These are phyloP conservation scores for Patella vulgata DNA, from an alignment of 1,140 invertebrate genomes.

Conservation along the genomic window DNA sequence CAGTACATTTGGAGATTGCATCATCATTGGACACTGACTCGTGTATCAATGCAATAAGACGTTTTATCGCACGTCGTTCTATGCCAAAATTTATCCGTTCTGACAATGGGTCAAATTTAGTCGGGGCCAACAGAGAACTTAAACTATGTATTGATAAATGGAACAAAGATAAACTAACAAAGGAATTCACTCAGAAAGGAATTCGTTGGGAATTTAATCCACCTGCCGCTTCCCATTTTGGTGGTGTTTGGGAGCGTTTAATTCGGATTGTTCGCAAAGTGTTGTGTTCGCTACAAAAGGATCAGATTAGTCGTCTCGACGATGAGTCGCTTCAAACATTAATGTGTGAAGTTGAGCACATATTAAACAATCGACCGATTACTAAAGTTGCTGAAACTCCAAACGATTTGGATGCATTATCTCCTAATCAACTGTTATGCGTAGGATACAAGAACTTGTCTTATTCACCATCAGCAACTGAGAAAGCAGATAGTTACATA, in stretches of 20 bases:
- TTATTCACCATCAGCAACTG: no score
- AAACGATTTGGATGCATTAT: no score
- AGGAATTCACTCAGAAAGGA: constrained; percentile 9
- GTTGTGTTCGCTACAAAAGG: constrained; percentile 16
- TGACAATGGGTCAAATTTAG: constrained; percentile 32
- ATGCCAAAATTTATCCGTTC: constrained; percentile 1
- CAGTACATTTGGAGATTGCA: constrained; percentile 41
- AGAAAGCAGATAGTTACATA: no score
- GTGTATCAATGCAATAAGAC: constrained; percentile 28
- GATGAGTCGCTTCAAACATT: constrained; percentile 16
- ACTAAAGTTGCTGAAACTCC: no score
- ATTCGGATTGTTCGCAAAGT: constrained; percentile 22
- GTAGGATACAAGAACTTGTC: no score
- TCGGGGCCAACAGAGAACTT: constrained; percentile 36
- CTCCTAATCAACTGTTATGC: no score
- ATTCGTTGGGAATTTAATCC: constrained; percentile 66
- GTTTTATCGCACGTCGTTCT: constrained; percentile 33
- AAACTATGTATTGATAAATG: constrained; percentile 21
- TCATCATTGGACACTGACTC: constrained; percentile 23
- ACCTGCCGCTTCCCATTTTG: constrained; percentile 57
- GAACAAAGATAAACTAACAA: constrained; percentile 20
- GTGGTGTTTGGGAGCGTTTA: constrained; percentile 59
- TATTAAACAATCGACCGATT: no score
- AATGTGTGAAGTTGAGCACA: neutral
- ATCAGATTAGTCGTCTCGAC: constrained; percentile 6